These are phyloP conservation scores for Orcinus orca DNA, from an alignment of 2,113 vertebrate genomes.

Conservation along the genomic window DNA sequence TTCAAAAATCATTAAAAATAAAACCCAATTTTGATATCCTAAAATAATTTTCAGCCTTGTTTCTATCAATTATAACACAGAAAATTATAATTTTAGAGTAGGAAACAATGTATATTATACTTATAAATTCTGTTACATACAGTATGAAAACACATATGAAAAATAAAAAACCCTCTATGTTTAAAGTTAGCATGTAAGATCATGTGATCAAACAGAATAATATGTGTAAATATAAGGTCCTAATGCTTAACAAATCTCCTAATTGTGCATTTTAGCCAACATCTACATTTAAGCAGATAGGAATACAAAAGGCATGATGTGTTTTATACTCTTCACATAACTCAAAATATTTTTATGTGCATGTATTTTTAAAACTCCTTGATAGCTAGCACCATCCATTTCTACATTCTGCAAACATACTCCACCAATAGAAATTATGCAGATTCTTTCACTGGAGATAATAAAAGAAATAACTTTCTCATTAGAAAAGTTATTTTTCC, in stretches of 20 bases:
- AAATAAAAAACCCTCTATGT: neutral
- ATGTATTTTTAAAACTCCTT: conserved; percentile 29
- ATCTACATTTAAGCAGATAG: neutral
- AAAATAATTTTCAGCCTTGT: conserved; percentile 39
- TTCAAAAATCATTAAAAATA: neutral
- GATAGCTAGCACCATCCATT: neutral
- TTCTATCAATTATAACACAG: conserved; percentile 20
- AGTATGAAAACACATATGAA: neutral
- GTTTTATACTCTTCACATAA: conserved; percentile 8
- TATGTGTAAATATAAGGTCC: neutral
- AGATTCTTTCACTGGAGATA: neutral
- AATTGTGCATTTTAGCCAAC: neutral
- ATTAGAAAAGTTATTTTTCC: neutral
- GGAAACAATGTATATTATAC: conserved; percentile 1
- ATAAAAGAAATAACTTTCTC: neutral
- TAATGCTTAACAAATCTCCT: conserved; percentile 38
- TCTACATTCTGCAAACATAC: neutral
- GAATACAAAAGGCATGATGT: neutral
- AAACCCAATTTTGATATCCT: neutral
- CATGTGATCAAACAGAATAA: neutral
- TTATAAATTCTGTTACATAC: neutral
- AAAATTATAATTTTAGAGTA: conserved; percentile 35
- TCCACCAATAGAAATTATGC: neutral
- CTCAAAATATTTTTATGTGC: conserved; percentile 25
- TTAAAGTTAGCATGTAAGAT: conserved; percentile 34